Conservation (phyloP, 2,113 vertebrate species). For the Acanthisitta chloris region DNA sequence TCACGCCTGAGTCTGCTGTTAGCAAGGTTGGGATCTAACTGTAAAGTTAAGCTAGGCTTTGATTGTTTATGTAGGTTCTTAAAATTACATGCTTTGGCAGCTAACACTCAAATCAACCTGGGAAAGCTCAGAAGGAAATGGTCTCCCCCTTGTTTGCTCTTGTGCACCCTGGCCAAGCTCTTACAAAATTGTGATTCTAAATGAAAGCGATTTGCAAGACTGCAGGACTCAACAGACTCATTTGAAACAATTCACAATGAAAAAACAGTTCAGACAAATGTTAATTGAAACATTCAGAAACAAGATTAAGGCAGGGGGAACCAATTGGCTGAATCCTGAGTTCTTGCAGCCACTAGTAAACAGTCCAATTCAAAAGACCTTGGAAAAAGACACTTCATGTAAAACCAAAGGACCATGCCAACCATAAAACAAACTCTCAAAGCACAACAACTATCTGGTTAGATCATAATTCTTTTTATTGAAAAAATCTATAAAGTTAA, state of each 20-base stretch:
- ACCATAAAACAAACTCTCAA: neutral
- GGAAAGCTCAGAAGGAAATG: neutral
- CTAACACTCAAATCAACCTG: neutral
- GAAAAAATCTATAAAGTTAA: neutral
- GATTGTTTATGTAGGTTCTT: neutral
- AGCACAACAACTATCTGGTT: neutral
- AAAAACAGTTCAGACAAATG: neutral
- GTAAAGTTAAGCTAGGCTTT: neutral
- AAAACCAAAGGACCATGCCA: neutral
- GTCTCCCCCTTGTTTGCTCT: neutral
- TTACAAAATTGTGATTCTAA: neutral
- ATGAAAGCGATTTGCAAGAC: neutral
- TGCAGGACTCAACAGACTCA: neutral
- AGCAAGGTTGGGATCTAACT: neutral
- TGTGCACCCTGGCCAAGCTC: neutral
- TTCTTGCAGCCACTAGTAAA: neutral
- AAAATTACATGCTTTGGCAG: neutral
- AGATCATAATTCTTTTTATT: neutral
- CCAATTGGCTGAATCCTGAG: neutral
- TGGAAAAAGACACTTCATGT: neutral
- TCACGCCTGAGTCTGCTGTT: neutral
- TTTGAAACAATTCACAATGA: neutral
- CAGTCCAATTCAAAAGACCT: neutral
- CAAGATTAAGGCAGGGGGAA: neutral
- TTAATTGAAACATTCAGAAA: constrained; percentile 19